Base-by-base conservation (phyloP, 2,797 vertebrate genomes). In the Arnoldichthys spilopterus region DNA sequence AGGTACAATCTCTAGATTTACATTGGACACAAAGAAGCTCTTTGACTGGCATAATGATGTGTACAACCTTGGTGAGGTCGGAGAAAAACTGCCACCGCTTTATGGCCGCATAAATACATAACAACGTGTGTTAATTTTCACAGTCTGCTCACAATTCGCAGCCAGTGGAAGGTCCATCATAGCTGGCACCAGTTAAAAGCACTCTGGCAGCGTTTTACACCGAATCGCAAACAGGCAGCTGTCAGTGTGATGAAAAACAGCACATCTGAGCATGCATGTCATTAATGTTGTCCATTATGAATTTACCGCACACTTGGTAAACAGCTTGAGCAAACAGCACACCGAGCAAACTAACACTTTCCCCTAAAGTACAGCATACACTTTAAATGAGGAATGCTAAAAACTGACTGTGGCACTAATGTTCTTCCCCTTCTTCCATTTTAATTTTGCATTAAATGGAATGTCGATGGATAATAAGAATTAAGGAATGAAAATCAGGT, bases 21-120 rank as follows among this genome's bases (percentile, higher is more conserved):
- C 61, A 63, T 77, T 63, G 3, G 30, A 58, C 56, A 24, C 45
- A 47, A 54, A 68, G 54, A 80, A 63, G 69, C 47, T 49, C 22
- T 71, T 22, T 37, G 69, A 30, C 68, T 69, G 68, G 54, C 63
- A 40, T 62, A 53, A 82, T 71, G 56, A 78, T 78, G 73, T 72
- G 72, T 84, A 78, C 71, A 78, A 80, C 77, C 75, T 71, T 75
- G 71, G 49, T 78, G 67, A 77, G 78, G 73, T 54, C 51, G 28
- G 56, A 54, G 74, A 85, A 78, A 80, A 84, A 80, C 69, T 26
- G 72, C 72, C 49, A 61, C 16, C 47, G 63, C 43, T 76, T 82
- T 80, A 75, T 66, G 72, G 81, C 56, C 68, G 59, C 80, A 80
- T 84, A 82, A 86, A 82, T 82, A 62, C 77, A 67, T 56, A 74